Percentiles rank a stretch among this genome's conserved stretches.
Evolutionary conservation across 2,113 vertebrate genomes (phyloP).

Genomic region (Etia nguti): DNA sequence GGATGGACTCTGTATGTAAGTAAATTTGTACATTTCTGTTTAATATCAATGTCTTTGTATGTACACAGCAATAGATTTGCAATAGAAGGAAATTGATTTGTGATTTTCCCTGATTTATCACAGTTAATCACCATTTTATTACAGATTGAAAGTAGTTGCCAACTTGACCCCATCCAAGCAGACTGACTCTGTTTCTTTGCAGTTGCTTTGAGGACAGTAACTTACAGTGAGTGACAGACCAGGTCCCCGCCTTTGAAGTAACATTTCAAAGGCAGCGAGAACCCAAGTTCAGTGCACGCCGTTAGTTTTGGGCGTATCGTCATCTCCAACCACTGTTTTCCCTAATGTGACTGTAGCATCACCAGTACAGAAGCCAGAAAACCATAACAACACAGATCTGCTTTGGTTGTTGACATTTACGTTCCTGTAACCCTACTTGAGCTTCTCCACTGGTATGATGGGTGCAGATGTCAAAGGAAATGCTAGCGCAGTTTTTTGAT

Average conservation of each 20-base stretch:
- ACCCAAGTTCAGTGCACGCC: not conserved
- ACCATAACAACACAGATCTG: not conserved
- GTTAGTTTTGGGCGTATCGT: not conserved
- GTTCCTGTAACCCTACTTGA: not conserved
- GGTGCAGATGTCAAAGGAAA: not conserved
- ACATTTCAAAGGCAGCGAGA: not conserved
- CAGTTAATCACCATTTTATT: not conserved
- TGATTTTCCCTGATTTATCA: not conserved
- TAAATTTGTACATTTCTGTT: not conserved
- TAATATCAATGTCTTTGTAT: not conserved
- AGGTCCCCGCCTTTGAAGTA: not conserved
- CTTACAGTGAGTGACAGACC: not conserved
- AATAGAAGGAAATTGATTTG: not conserved
- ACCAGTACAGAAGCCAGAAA: not conserved
- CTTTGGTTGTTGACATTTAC: not conserved
- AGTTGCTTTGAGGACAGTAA: not conserved
- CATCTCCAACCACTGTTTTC: not conserved
- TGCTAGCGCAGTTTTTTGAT: not conserved
- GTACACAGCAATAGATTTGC: not conserved
- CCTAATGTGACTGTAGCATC: not conserved
- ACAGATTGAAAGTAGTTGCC: not conserved
- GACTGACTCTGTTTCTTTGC: not conserved
- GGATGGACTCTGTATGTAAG: not conserved
- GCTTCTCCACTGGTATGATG: not conserved
- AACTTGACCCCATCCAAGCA: not conserved